Conservation (phyloP, 2,888 invertebrate species). For the Rhaphigaster nebulosa region DNA sequence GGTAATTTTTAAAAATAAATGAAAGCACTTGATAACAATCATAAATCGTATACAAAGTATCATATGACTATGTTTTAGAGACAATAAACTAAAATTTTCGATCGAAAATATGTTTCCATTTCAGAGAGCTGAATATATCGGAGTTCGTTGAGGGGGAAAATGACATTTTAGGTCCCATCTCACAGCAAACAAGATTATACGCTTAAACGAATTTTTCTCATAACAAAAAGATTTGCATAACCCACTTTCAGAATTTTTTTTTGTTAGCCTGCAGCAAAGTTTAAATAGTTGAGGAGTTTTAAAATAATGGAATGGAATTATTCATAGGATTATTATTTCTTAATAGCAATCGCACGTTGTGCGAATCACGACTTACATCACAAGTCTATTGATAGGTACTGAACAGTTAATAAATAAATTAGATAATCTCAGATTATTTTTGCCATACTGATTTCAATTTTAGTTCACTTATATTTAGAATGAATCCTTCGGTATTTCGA, state of each 20-base stretch:
- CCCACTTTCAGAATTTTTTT: not conserved
- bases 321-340: not conserved
- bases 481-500: no score
- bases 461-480: no score
- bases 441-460: no score
- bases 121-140: not conserved
- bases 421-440: no score
- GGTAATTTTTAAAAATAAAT: no score
- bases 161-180: not conserved
- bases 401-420: no score
- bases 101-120: not conserved
- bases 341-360: not conserved
- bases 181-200: not conserved
- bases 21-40: no score
- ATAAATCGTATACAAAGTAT: no score
- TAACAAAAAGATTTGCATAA: constrained; percentile 5
- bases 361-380: not conserved
- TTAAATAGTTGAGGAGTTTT: not conserved
- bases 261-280: not conserved
- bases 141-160: not conserved
- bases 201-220: constrained; percentile 5
- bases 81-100: not conserved
- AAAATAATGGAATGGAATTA: not conserved
- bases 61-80: not conserved
- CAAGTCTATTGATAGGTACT: no score